These are phyloP conservation scores for Drosophila santomea DNA, from an alignment of 1,140 invertebrate species.

Conservation along the genomic window DNA sequence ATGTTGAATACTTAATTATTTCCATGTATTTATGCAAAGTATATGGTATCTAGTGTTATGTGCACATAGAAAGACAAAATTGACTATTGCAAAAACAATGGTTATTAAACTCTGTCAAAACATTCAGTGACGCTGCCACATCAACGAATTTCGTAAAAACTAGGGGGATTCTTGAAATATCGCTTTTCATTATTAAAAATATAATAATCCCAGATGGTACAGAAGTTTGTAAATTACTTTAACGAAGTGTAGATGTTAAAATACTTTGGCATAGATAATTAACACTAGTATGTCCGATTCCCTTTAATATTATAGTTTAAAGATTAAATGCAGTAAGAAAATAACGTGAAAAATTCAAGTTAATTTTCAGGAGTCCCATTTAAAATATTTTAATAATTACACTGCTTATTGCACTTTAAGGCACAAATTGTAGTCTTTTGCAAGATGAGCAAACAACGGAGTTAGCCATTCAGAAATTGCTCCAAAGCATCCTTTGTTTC, in stretches of 20 bases:
- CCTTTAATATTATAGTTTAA: neutral
- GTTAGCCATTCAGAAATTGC: slow-evolving; percentile 86
- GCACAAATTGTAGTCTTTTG: slow-evolving; percentile 27
- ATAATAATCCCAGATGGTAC: no score
- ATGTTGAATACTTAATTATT: slow-evolving; percentile 3
- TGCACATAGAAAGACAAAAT: neutral
- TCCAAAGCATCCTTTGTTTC: slow-evolving; percentile 85
- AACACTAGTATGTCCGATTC: neutral
- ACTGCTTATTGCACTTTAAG: slow-evolving; percentile 49
- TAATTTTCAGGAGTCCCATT: neutral
- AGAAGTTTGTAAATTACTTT: neutral
- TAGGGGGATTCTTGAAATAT: neutral
- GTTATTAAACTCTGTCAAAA: slow-evolving; percentile 4
- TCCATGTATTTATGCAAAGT: slow-evolving; percentile 13
- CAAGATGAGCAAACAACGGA: neutral
- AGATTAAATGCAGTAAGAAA: neutral
- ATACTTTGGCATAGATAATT: neutral
- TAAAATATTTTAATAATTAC: slow-evolving; percentile 17
- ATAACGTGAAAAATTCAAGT: no score
- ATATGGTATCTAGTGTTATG: neutral
- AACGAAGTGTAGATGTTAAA: neutral
- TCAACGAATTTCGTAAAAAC: slow-evolving; percentile 1
- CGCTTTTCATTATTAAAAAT: neutral
- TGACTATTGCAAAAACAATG: slow-evolving; percentile 3
- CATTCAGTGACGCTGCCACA: slow-evolving; percentile 15